Evolutionary conservation across 2,888 invertebrate genomes (phyloP), one percentile per base, ranked within the genome.

Genomic region (Drosophila merina): DNA sequence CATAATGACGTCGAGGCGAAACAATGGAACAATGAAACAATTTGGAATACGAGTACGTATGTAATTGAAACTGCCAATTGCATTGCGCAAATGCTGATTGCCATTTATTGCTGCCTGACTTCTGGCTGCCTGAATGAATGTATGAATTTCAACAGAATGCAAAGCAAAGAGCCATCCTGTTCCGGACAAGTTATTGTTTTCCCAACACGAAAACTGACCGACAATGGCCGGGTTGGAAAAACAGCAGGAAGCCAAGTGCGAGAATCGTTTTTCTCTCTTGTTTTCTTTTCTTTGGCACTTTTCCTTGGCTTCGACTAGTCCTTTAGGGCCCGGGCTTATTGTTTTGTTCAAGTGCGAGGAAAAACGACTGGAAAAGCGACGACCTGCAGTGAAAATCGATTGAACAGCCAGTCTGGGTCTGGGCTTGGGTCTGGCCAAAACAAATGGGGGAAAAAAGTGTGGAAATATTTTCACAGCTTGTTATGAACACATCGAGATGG

Each of bases 401-500:
- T 63, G 66, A 71, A 73, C 20, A 20, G 44, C 44, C 25, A 36
- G 45, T 44, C 42, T 20, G 20, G 1, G 45, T 44, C 42, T 20
- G 20, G 1, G 20, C 20, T 20, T 20, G 20, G 20, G 20, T 20
- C 20, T 52, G 59, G 60, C 38, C 67, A 59, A 74, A 70, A 60
- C 69, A 66, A 75, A 58, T 59, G 55, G 57, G 51, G 54, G 56
- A 54, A 57, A 68, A 76, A 79, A 75, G 67, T 71, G 75, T 50
- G 66, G 57, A 76, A 71, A 81, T 81, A 78, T 81, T 81, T 80
- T 74, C 67, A 74, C 69, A 81, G 74, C 74, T 78, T 76, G 79
- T 84, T 81, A 74, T 63, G 72, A 78, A 67, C 68, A 76, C 68
- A 76, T 75, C 48, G 48, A 9, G 14, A 26, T 31, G 25, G 66